Percentiles rank a stretch among this genome's conserved stretches.
Conservation (phyloP, 2,113 vertebrate genomes). For the Sphyrna mokarran region DNA sequence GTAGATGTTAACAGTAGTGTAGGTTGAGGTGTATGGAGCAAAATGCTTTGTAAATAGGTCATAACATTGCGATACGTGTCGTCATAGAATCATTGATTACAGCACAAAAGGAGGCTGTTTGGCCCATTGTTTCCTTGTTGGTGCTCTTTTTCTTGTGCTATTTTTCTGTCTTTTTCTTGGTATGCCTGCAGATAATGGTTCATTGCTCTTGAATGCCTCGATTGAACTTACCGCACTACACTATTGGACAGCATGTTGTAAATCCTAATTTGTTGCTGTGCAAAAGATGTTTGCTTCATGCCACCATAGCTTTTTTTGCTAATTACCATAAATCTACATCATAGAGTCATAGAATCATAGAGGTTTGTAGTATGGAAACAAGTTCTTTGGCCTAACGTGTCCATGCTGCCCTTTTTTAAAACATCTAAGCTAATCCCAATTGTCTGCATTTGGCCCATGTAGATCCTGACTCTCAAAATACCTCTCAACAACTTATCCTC, state of each 20-base stretch:
- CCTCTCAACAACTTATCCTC: too few species aligned
- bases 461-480: too few species aligned
- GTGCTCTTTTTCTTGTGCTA: neutral
- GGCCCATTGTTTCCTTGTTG: neutral
- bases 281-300: neutral
- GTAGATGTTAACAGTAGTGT: neutral
- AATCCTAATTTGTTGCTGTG: neutral
- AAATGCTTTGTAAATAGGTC: neutral
- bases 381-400: too few species aligned
- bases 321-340: neutral
- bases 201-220: neutral
- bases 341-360: too few species aligned
- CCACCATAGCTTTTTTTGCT: neutral
- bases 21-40: neutral
- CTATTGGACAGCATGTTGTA: neutral
- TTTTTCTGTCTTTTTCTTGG: neutral
- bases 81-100: neutral
- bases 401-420: too few species aligned
- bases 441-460: too few species aligned
- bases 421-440: too few species aligned
- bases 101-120: neutral
- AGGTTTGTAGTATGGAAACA: too few species aligned
- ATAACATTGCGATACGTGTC: neutral
- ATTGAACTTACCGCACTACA: neutral
- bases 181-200: neutral